Evolutionary conservation across 2,888 invertebrate species (phyloP), one percentile per base, ranked within the genome.

Genomic region (Euplexia lucipara): DNA sequence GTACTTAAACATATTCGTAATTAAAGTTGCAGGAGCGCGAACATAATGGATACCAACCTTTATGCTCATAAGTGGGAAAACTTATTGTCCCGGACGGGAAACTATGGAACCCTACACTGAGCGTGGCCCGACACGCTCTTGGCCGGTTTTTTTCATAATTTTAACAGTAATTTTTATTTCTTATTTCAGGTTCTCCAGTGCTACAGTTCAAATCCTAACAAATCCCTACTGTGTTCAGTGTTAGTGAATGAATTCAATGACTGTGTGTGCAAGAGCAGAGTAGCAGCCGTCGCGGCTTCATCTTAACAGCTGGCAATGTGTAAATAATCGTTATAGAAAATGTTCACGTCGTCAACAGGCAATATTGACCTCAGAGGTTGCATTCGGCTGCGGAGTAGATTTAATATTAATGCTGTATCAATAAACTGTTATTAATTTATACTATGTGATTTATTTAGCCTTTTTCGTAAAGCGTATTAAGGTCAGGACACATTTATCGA

Each of bases 221-320:
- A 92, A 84, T 89, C 95, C 22, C 89, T 95, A 22, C 68, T 93
- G 70, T 95, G 95, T 91, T 95, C 95, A 84, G 91, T 92, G 88
- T 72, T 95, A 90, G 95, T 95, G 83, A 94, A 92, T 89, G 86
- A 95, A 83, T 95, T 95, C 86, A 95, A 95, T 92, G 94, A 95
- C 88, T 95, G 95, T 91, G 95, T 95, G 51, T 95, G 95, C 90
- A 90, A 91, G 86, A 95, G 94, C 84, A 88, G 95, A 76, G 86
- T 95, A 45, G 90, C 94, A 12, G 93, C 95, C 0, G 88, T 95
- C 35, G 85, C 94, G 0, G 91, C 93, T 16, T 85, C 90, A 1
- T 93, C 94, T 78, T 94, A 93, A 80, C 81, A 35, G 32, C 35
- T 10, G 35, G 64, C 68, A 71, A 60, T 73, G 63, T 88, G 84